A percentile compares a stretch with the other conserved stretches of the same genome.
Evolutionary conservation across 1,140 invertebrate species (phyloP).

Genomic region (Rhopalosiphum maidis): DNA sequence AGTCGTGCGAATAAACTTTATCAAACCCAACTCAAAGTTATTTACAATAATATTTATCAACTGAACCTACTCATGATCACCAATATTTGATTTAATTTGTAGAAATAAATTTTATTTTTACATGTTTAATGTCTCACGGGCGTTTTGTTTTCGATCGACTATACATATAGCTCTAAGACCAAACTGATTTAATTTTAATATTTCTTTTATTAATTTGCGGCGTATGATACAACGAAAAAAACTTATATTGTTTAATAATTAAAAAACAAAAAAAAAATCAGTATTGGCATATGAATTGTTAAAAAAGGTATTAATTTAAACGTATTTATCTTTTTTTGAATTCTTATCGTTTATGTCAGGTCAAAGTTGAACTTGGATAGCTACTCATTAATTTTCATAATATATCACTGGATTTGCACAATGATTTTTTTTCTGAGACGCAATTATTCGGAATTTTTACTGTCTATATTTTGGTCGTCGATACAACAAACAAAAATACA

Average conservation of each 20-base stretch:
- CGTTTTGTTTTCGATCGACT: not conserved
- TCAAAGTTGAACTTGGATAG: not conserved
- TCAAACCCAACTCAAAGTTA: not conserved
- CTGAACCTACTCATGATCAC: not conserved
- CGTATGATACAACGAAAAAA: not conserved
- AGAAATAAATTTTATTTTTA: not conserved
- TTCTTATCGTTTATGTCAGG: not conserved
- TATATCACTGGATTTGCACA: not conserved
- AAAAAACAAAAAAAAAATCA: not conserved
- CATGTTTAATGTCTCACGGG: not conserved
- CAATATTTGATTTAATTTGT: not conserved
- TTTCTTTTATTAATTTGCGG: not conserved
- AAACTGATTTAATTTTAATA: not conserved
- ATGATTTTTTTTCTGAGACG: not conserved
- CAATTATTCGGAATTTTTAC: not conserved
- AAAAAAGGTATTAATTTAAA: not conserved
- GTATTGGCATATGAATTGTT: not conserved
- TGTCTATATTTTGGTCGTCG: not conserved
- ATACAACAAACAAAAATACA: not conserved
- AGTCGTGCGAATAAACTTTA: not conserved
- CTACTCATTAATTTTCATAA: not conserved
- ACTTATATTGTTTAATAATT: not conserved
- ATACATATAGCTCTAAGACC: not conserved
- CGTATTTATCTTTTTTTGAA: not conserved
- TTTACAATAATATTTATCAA: not conserved